phyloP scores from a whole-genome alignment of 2,888 invertebrate genomes.

The Eueremaeus valkanovi region DNA sequence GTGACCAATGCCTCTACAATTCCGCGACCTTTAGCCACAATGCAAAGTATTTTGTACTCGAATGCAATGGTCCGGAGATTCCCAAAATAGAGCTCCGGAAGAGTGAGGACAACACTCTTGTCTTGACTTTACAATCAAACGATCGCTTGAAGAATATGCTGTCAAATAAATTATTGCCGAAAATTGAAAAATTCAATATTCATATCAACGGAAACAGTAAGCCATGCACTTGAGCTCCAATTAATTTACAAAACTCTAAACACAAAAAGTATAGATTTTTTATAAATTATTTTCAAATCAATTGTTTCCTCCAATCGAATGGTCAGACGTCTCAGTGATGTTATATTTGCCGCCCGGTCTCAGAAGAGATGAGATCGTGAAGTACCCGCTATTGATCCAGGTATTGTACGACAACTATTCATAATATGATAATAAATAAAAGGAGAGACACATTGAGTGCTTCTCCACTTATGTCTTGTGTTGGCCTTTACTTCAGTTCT shows the following conservation, averaged over 20 bases:
- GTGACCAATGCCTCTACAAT: slow-evolving; percentile 50
- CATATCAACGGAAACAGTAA: too few relatives aligned
- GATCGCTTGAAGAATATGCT: slow-evolving; percentile 64
- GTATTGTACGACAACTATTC: not conserved
- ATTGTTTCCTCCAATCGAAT: not conserved
- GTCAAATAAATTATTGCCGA: slow-evolving; percentile 66
- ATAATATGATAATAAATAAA: not conserved
- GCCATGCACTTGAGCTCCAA: too few relatives aligned
- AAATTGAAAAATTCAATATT: too few relatives aligned
- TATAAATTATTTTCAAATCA: not conserved
- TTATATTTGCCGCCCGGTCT: slow-evolving; percentile 82
- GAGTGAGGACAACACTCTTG: slow-evolving; percentile 42
- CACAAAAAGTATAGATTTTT: slow-evolving; percentile 18
- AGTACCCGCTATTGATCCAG: slow-evolving; percentile 77
- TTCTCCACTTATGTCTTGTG: slow-evolving; percentile 62
- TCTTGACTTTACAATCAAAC: slow-evolving; percentile 71
- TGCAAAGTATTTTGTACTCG: slow-evolving; percentile 73
- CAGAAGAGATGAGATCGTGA: slow-evolving; percentile 82
- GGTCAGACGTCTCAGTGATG: slow-evolving; percentile 71
- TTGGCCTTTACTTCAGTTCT: slow-evolving; percentile 51
- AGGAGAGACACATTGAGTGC: not conserved
- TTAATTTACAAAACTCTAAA: too few relatives aligned
- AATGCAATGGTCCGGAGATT: slow-evolving; percentile 85
- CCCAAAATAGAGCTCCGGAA: slow-evolving; percentile 65
- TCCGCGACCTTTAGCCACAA: slow-evolving; percentile 58